Conservation (phyloP, 2,797 vertebrate species). For the Schizothorax lantsangensis region DNA sequence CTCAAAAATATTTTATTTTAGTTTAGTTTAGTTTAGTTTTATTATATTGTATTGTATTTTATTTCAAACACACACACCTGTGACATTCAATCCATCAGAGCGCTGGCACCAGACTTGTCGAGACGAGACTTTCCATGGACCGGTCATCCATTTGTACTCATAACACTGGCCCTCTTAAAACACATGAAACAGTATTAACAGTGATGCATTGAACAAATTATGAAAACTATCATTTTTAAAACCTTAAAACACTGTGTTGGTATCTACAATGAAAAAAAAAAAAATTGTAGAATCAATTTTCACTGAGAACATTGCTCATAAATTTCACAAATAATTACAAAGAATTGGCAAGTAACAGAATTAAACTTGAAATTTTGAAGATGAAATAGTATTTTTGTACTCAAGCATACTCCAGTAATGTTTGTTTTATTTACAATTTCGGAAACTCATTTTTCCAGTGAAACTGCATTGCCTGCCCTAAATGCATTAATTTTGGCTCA, state of each 20-base stretch:
- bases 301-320: neutral
- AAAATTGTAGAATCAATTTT: neutral
- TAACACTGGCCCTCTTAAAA: conserved; percentile 89
- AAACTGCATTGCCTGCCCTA: too few relatives aligned
- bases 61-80: conserved; percentile 79
- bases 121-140: conserved; percentile 90
- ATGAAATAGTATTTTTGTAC: neutral
- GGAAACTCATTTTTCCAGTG: neutral
- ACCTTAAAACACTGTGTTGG: neutral
- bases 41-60: too few relatives aligned
- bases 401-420: neutral
- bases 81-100: conserved; percentile 92
- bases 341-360: neutral
- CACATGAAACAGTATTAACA: conserved; percentile 4
- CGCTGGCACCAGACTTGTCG: conserved; percentile 95
- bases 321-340: neutral
- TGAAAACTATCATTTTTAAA: neutral
- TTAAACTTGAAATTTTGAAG: too few relatives aligned
- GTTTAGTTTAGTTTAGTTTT: neutral
- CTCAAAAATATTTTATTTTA: too few relatives aligned
- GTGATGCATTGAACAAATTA: neutral
- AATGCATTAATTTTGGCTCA: conserved; percentile 59
- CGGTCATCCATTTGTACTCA: conserved; percentile 92
- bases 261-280: neutral
- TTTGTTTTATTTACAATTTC: neutral